These are phyloP conservation scores for Teleogryllus occipitalis DNA, from an alignment of 1,140 invertebrate species.

Conservation along the genomic window DNA sequence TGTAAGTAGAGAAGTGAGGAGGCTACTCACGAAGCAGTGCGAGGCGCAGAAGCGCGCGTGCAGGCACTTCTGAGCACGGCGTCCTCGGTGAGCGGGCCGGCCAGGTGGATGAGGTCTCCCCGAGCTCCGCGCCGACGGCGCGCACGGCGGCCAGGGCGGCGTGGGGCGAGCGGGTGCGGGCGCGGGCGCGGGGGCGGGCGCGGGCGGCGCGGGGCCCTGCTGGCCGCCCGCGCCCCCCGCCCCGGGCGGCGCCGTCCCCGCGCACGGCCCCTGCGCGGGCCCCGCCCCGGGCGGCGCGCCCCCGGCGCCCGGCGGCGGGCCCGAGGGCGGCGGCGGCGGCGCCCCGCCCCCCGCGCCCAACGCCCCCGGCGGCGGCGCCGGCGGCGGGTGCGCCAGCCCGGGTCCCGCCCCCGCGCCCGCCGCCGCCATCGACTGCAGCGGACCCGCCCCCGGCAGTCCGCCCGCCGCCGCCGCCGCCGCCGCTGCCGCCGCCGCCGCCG, in stretches of 20 bases:
- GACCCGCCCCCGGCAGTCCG: no score
- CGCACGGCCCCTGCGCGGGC: not conserved
- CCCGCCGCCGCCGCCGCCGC: no score
- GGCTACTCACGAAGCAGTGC: constrained; percentile 75
- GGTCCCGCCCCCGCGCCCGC: no score
- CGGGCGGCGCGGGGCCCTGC: not conserved
- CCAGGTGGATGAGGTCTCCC: constrained; percentile 86
- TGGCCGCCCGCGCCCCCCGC: constrained; percentile 23
- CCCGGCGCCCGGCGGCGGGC: no score
- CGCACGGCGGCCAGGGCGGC: constrained; percentile 22
- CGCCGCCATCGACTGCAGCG: no score
- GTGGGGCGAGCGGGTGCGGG: constrained; percentile 19
- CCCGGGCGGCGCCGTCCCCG: constrained; percentile 26
- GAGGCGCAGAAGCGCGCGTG: constrained; percentile 78
- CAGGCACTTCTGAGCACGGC: constrained; percentile 81
- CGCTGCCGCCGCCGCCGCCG: no score
- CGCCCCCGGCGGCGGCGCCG: no score
- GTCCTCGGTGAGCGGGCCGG: constrained; percentile 87
- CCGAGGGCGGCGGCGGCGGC: no score
- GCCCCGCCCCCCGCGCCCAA: no score
- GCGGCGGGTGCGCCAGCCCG: no score
- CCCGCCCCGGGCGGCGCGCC: no score
- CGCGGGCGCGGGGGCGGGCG: constrained; percentile 31
- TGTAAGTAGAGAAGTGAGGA: not conserved
- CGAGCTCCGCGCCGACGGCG: constrained; percentile 43